Evolutionary conservation across 2,888 invertebrate genomes (phyloP).

Genomic region (Agapetus fuscipes): DNA sequence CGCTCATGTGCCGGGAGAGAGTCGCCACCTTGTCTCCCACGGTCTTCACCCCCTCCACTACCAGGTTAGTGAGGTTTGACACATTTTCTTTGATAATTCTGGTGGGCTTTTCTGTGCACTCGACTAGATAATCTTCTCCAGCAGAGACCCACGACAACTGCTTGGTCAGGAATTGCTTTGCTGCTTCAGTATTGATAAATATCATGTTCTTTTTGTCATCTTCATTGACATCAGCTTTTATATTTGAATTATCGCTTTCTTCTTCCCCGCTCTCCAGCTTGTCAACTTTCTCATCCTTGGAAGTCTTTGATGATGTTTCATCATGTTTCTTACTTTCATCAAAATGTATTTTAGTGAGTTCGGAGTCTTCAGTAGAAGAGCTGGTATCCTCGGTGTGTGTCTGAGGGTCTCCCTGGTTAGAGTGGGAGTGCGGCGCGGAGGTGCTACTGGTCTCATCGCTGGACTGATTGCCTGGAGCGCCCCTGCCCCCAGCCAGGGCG

Average conservation of each 20-base stretch:
- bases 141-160: slow-evolving; percentile 65
- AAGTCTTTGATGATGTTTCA: slow-evolving; percentile 27
- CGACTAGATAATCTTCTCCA: slow-evolving; percentile 57
- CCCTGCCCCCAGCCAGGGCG: too few species aligned
- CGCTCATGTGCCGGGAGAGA: slow-evolving; percentile 63
- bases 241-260: neutral
- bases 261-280: neutral
- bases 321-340: slow-evolving; percentile 29
- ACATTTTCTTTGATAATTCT: slow-evolving; percentile 65
- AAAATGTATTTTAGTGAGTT: slow-evolving; percentile 37
- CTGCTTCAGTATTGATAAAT: slow-evolving; percentile 70
- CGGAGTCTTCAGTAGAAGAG: slow-evolving; percentile 47
- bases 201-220: slow-evolving; percentile 51
- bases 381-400: slow-evolving; percentile 48
- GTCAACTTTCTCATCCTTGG: slow-evolving; percentile 28
- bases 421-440: slow-evolving; percentile 44
- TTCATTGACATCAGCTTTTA: slow-evolving; percentile 6
- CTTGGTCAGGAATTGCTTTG: slow-evolving; percentile 63
- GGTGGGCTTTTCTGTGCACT: slow-evolving; percentile 56
- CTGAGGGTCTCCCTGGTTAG: slow-evolving; percentile 45
- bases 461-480: too few species aligned
- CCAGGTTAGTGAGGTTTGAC: slow-evolving; percentile 61
- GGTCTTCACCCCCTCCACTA: slow-evolving; percentile 65
- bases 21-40: slow-evolving; percentile 66
- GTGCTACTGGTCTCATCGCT: slow-evolving; percentile 53